phyloP scores from a whole-genome alignment of 2,797 vertebrate species.

The Meriones psammophilus region DNA sequence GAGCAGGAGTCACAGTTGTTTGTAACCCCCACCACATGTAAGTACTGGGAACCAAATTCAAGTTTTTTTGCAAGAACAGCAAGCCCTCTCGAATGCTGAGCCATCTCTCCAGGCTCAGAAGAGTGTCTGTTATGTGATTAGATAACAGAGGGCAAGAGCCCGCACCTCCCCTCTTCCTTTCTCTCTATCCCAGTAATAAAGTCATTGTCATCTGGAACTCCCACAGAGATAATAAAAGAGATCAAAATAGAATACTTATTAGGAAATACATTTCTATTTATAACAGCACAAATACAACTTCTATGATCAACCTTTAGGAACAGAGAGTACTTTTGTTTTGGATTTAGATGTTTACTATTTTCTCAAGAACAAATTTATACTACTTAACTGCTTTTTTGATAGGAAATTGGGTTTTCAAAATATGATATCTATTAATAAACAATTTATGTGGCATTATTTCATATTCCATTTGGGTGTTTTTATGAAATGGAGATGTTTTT shows the following conservation, averaged over 20 bases:
- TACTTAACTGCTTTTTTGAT: slow-evolving; percentile 72
- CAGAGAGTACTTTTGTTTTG: slow-evolving; percentile 82
- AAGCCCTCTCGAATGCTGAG: background rate
- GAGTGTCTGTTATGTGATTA: slow-evolving; percentile 55
- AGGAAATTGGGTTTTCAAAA: slow-evolving; percentile 67
- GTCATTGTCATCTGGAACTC: slow-evolving; percentile 69
- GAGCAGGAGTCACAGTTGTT: background rate
- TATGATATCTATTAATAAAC: slow-evolving; percentile 2
- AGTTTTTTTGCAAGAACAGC: background rate
- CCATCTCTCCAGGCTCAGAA: background rate
- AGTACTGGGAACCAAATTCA: background rate
- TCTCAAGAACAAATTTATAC: slow-evolving; percentile 69
- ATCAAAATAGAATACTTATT: slow-evolving; percentile 78
- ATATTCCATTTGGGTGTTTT: slow-evolving; percentile 33
- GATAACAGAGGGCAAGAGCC: slow-evolving; percentile 36
- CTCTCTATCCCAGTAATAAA: background rate
- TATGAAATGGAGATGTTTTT: background rate
- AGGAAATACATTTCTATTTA: slow-evolving; percentile 83
- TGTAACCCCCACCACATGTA: background rate
- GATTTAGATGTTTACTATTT: slow-evolving; percentile 79
- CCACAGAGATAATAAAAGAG: slow-evolving; percentile 77
- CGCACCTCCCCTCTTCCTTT: background rate
- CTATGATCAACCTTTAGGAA: slow-evolving; percentile 68
- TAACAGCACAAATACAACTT: slow-evolving; percentile 68
- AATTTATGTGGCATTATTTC: slow-evolving; percentile 50